Evolutionary conservation across 2,113 vertebrate genomes (phyloP), one percentile per base, ranked within the genome.

Genomic region (Cephalopterus ornatus): DNA sequence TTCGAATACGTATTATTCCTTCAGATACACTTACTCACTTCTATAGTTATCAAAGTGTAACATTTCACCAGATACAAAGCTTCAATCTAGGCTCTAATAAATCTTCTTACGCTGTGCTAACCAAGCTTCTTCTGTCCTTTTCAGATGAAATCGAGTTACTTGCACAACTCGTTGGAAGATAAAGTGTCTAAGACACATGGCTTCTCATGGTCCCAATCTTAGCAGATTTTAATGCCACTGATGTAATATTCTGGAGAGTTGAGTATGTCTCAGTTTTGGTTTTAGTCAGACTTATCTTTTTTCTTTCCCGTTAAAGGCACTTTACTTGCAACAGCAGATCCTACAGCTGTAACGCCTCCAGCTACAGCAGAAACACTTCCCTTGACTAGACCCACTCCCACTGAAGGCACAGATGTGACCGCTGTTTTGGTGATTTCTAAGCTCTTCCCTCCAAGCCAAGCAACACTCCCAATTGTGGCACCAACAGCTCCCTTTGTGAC

Each of bases 251-350:
- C 83, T 80, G 72, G 58, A 96, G 85, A 74, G 95, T 52, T 49
- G 53, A 91, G 52, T 35, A 85, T 3, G 33, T 83, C 71, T 93
- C 95, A 95, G 96, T 96, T 90, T 28, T 84, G 33, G 62, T 32
- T 90, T 98, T 98, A 99, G 97, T 99, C 99, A 97, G 99, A 99
- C 95, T 99, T 99, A 98, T 99, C 99, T 96, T 99, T 99, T 97
- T 99, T 99, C 98, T 99, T 99, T 93, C 99, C 98, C 49, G 98
- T 97, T 94, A 98, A 98, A 94, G 99, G 99, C 98, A 99, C 99
- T 99, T 98, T 99, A 97, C 96, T 99, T 95, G 97, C 98, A 76
- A 99, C 99, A n/a, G 99, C 99, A 41, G 99, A 99, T 68, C 99
- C 99, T 21, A 99, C 98, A 37, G 99, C 98, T 42, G 98, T 97